A percentile compares a stretch with the other conserved stretches of the same genome.
Evolutionary conservation across 2,113 vertebrate species (phyloP).

Genomic region (Erythrocercus mccallii): DNA sequence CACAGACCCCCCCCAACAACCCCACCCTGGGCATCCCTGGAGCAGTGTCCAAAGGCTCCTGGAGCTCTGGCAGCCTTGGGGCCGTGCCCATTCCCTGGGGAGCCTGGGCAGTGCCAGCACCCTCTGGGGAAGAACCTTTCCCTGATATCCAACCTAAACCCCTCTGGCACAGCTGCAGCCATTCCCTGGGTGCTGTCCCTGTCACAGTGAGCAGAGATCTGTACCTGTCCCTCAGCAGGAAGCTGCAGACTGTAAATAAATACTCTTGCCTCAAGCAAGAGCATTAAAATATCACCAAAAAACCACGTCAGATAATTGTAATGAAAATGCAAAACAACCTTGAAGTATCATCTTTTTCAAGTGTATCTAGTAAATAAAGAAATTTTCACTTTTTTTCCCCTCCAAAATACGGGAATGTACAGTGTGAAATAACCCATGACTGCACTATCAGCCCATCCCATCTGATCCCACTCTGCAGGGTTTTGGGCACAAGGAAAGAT

Average conservation of each 20-base stretch:
- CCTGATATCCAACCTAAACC: fast-evolving
- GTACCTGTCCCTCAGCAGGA: background rate
- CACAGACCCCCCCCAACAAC: background rate
- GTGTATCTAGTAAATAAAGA: background rate
- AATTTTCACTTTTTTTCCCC: background rate
- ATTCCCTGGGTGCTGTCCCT: fast-evolving
- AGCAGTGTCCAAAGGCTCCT: background rate
- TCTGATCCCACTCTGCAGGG: background rate
- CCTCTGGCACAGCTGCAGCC: background rate
- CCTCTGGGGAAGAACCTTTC: background rate
- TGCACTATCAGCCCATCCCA: background rate
- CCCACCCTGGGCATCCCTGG: background rate
- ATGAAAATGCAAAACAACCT: background rate
- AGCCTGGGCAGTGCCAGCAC: background rate
- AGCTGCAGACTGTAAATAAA: background rate
- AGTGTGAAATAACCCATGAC: background rate
- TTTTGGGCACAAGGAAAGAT: background rate
- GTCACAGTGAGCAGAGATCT: background rate
- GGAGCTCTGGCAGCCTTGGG: background rate
- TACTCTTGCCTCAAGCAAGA: background rate
- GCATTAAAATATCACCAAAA: background rate
- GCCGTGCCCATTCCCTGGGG: background rate
- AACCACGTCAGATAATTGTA: background rate
- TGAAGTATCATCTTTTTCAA: background rate
- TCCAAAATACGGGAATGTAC: background rate